Percentiles rank a stretch among this genome's conserved stretches.
Conservation (phyloP, 2,113 vertebrate genomes). For the Sebastes schlegelii region DNA sequence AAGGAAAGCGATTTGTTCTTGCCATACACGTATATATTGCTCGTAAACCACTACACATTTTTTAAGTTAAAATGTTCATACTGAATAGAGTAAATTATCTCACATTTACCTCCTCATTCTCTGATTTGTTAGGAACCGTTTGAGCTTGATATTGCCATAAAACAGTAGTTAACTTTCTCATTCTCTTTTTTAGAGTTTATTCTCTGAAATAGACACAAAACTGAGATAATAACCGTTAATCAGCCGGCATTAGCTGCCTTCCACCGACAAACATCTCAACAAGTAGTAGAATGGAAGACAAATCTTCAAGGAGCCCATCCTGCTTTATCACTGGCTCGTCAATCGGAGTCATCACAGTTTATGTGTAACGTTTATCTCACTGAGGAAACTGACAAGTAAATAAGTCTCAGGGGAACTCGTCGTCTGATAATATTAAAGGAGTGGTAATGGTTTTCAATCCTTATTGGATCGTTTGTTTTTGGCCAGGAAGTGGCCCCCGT, state of each 20-base stretch:
- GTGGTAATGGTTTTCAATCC: slow-evolving; percentile 45
- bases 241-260: slow-evolving; percentile 7
- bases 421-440: slow-evolving; percentile 51
- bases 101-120: slow-evolving; percentile 20
- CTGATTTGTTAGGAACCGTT: slow-evolving; percentile 43
- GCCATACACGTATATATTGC: slow-evolving; percentile 32
- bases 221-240: slow-evolving; percentile 32
- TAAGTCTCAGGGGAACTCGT: slow-evolving; percentile 41
- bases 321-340: slow-evolving; percentile 42
- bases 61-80: background rate
- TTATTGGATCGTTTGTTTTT: slow-evolving; percentile 67
- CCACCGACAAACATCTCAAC: slow-evolving; percentile 34
- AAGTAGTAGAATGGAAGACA: slow-evolving; percentile 45
- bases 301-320: slow-evolving; percentile 34
- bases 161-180: slow-evolving; percentile 30
- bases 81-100: slow-evolving; percentile 12
- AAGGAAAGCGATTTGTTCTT: slow-evolving; percentile 42
- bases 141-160: slow-evolving; percentile 37
- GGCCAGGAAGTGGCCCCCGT: slow-evolving; percentile 64
- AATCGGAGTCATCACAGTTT: slow-evolving; percentile 58
- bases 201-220: slow-evolving; percentile 1
- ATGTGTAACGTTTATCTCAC: slow-evolving; percentile 66
- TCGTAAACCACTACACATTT: slow-evolving; percentile 27
- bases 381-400: slow-evolving; percentile 69
- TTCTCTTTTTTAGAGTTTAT: slow-evolving; percentile 4